These are phyloP conservation scores for Hydrolagus affinis DNA, from an alignment of 2,113 vertebrate genomes.

Conservation along the genomic window DNA sequence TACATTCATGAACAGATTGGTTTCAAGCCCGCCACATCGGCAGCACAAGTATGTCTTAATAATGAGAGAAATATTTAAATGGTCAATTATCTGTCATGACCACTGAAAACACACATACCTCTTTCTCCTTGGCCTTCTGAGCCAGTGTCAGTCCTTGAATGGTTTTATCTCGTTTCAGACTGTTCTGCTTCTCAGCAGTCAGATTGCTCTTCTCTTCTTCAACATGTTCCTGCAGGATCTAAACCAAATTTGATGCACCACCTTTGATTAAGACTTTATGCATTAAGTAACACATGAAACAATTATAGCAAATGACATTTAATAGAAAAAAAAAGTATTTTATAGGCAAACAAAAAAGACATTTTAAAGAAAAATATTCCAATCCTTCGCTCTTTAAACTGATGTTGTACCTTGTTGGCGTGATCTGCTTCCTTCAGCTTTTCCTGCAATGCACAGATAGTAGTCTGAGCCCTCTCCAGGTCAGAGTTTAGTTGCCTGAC, in stretches of 20 bases:
- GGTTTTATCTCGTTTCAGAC: constrained; percentile 88
- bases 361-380: neutral
- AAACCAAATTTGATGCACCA: constrained; percentile 44
- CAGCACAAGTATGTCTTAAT: neutral
- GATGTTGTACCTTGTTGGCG: constrained; percentile 51
- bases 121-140: constrained; percentile 79
- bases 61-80: neutral
- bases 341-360: neutral
- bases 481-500: constrained; percentile 52
- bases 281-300: neutral
- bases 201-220: constrained; percentile 73
- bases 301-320: neutral
- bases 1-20: neutral
- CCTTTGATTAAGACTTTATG: neutral
- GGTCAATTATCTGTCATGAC: neutral
- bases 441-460: constrained; percentile 45
- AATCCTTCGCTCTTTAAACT: neutral
- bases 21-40: neutral
- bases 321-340: neutral
- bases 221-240: constrained; percentile 67
- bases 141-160: constrained; percentile 84
- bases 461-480: constrained; percentile 45
- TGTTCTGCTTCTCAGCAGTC: constrained; percentile 75
- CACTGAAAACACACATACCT: constrained; percentile 51
- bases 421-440: constrained; percentile 48